phyloP scores from a whole-genome alignment of 2,113 vertebrate species.

The Leucoraja erinaceus region DNA sequence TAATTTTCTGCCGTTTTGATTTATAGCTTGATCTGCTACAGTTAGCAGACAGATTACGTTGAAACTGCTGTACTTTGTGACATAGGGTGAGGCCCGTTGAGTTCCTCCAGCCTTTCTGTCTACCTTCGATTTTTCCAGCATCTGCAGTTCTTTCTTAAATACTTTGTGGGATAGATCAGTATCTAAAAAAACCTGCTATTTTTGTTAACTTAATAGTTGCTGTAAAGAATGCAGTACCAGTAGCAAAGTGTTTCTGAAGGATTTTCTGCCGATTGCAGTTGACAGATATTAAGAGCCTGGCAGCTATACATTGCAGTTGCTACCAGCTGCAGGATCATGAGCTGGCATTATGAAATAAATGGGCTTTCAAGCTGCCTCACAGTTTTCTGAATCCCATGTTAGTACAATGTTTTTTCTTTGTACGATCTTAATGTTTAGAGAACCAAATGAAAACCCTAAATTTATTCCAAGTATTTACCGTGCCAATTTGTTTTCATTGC shows the following conservation, averaged over 20 bases:
- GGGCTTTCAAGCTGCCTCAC: background rate
- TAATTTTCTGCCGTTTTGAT: background rate
- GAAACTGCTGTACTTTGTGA: no score
- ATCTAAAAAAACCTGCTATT: no score
- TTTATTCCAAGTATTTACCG: background rate
- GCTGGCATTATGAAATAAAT: background rate
- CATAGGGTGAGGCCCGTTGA: no score
- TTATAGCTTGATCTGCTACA: background rate
- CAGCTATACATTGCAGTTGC: background rate
- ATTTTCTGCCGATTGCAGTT: background rate
- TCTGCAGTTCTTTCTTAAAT: no score
- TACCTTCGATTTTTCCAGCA: no score
- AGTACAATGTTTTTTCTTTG: background rate
- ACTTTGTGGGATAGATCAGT: slow-evolving; percentile 5
- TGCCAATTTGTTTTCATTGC: background rate
- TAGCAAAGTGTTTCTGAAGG: background rate
- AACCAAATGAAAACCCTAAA: background rate
- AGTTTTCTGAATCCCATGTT: background rate
- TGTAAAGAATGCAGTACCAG: background rate
- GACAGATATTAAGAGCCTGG: background rate
- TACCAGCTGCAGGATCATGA: background rate
- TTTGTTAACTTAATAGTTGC: background rate
- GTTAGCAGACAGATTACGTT: background rate
- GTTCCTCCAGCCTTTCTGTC: no score
- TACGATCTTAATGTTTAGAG: background rate